Percentiles rank a stretch among this genome's conserved stretches.
phyloP scores from a whole-genome alignment of 1,140 invertebrate species.

The Danaus melanippus region DNA sequence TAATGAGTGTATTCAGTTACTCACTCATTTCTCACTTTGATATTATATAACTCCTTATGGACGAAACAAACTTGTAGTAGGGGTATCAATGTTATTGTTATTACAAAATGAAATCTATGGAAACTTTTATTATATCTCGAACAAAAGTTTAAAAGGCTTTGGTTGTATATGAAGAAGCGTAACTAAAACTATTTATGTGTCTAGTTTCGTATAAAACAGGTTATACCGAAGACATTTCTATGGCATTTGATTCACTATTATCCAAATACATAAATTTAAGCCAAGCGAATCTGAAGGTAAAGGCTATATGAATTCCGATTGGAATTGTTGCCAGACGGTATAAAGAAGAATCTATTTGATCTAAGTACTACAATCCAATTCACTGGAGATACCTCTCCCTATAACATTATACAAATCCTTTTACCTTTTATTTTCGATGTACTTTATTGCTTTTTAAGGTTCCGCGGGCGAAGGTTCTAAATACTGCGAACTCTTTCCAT shows the following conservation, averaged over 20 bases:
- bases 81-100: too few relatives aligned
- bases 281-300: background rate
- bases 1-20: too few relatives aligned
- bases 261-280: conserved; percentile 1
- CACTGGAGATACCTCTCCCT: conserved; percentile 1
- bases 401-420: conserved; percentile 15
- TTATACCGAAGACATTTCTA: too few relatives aligned
- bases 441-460: conserved; percentile 2
- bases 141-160: background rate
- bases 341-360: background rate
- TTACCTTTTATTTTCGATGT: conserved; percentile 11
- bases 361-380: background rate
- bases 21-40: too few relatives aligned
- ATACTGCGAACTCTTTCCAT: too few relatives aligned
- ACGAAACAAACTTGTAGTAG: too few relatives aligned
- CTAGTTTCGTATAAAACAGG: too few relatives aligned
- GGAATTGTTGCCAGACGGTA: conserved; percentile 6
- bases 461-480: background rate
- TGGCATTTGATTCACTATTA: too few relatives aligned
- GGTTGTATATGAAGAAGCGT: too few relatives aligned
- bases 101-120: background rate
- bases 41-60: too few relatives aligned
- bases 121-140: background rate
- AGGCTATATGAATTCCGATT: background rate
- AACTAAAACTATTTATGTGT: too few relatives aligned